Conservation (phyloP, 1,140 invertebrate species). For the Probaryconus sp. region DNA sequence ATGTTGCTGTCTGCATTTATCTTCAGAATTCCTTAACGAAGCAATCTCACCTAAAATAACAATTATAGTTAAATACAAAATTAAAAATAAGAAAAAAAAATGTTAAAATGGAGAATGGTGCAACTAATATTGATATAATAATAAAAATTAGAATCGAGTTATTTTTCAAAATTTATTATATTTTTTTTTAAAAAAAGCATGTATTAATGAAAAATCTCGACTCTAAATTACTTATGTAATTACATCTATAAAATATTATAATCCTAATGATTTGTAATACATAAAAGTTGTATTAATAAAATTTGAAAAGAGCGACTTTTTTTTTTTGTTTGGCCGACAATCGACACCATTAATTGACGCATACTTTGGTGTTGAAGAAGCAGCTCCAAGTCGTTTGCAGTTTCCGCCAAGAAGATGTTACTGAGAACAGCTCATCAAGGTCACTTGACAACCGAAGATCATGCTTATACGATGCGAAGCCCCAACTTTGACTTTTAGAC, state of each 20-base stretch:
- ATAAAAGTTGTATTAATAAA: slow-evolving; percentile 64
- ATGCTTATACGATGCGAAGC: slow-evolving; percentile 46
- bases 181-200: too few species aligned
- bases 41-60: slow-evolving; percentile 84
- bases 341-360: slow-evolving; percentile 73
- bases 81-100: too few species aligned
- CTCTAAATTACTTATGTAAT: slow-evolving; percentile 15
- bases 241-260: slow-evolving; percentile 37
- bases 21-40: slow-evolving; percentile 87
- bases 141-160: too few species aligned
- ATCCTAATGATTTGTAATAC: slow-evolving; percentile 52
- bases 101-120: too few species aligned
- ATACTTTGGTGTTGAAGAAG: slow-evolving; percentile 73
- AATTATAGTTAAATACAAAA: not conserved
- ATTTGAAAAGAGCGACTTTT: slow-evolving; percentile 70
- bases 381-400: slow-evolving; percentile 66
- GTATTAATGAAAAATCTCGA: slow-evolving; percentile 24
- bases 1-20: slow-evolving; percentile 89
- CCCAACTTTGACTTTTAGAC: slow-evolving; percentile 39
- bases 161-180: not conserved
- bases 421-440: slow-evolving; percentile 34
- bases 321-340: slow-evolving; percentile 72
- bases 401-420: slow-evolving; percentile 56
- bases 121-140: too few species aligned
- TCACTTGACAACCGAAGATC: slow-evolving; percentile 45